Percentiles rank a stretch among this genome's conserved stretches.
These are phyloP conservation scores for Acropternis orthonyx DNA, from an alignment of 2,797 vertebrate genomes.

Conservation along the genomic window DNA sequence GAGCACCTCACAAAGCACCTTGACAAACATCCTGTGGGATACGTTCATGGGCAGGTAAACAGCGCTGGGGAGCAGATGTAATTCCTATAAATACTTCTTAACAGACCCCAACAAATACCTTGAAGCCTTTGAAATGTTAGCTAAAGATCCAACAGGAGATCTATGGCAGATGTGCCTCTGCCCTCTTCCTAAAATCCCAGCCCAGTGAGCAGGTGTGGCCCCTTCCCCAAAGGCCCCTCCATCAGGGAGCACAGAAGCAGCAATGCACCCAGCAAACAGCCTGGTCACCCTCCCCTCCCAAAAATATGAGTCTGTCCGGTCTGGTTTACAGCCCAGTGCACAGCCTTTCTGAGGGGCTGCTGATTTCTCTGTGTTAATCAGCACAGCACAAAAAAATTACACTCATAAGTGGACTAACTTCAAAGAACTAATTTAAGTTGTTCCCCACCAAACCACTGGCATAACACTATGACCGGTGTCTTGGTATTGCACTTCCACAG, in stretches of 20 bases:
- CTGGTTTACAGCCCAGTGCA: neutral
- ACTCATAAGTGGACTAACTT: neutral
- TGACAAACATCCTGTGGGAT: neutral
- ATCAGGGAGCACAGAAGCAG: neutral
- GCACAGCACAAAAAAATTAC: neutral
- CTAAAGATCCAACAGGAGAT: neutral
- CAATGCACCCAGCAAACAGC: neutral
- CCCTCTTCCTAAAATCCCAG: neutral
- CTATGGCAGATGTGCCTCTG: neutral
- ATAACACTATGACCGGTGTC: fast-evolving
- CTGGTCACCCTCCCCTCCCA: neutral
- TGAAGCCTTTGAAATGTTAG: neutral
- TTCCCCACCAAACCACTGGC: neutral
- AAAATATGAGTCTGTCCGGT: neutral
- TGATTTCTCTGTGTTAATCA: neutral
- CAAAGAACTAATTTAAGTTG: neutral
- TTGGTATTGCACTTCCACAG: neutral
- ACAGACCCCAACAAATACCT: neutral
- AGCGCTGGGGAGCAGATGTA: neutral
- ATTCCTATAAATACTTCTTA: neutral
- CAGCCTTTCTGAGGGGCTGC: neutral
- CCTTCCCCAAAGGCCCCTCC: neutral
- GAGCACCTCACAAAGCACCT: neutral
- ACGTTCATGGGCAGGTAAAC: fast-evolving
- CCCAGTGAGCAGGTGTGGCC: neutral